Evolutionary conservation across 2,113 vertebrate genomes (phyloP).

Genomic region (Opisthocomus hoazin): DNA sequence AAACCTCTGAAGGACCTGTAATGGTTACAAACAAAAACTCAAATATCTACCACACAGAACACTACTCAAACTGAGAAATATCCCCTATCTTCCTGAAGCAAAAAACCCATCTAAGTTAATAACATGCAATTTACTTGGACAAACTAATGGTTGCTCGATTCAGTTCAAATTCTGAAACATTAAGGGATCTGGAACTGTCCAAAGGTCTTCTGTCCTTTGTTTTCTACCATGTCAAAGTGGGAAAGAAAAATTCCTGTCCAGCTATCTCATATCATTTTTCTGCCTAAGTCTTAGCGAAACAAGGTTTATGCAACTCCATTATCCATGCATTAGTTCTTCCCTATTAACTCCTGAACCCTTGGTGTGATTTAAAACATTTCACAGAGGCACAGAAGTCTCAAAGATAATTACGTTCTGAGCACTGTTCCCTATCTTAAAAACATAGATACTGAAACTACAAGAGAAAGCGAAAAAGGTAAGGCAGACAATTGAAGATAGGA

Average conservation of each 20-base stretch:
- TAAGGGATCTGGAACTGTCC: not conserved
- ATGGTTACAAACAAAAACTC: not conserved
- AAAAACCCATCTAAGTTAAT: not conserved
- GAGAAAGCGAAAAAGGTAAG: not conserved
- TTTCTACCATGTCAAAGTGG: not conserved
- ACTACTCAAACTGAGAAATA: not conserved
- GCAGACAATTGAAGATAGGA: not conserved
- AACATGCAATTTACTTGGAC: not conserved
- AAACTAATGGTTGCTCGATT: not conserved
- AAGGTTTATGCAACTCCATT: not conserved
- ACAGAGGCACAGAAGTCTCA: slow-evolving; percentile 27
- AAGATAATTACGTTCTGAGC: slow-evolving; percentile 41
- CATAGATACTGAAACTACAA: not conserved
- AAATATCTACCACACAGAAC: not conserved
- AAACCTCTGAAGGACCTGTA: not conserved
- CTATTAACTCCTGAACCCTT: slow-evolving; percentile 14
- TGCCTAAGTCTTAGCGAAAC: not conserved
- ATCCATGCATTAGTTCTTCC: slow-evolving; percentile 8
- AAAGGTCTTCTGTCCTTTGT: not conserved
- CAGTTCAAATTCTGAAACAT: not conserved
- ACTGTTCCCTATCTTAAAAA: not conserved
- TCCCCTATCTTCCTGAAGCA: not conserved
- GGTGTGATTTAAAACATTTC: not conserved
- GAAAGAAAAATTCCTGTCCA: not conserved
- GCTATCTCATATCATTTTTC: not conserved